These are phyloP conservation scores for Chrysemys picta DNA, from an alignment of 2,113 vertebrate species.

Conservation along the genomic window DNA sequence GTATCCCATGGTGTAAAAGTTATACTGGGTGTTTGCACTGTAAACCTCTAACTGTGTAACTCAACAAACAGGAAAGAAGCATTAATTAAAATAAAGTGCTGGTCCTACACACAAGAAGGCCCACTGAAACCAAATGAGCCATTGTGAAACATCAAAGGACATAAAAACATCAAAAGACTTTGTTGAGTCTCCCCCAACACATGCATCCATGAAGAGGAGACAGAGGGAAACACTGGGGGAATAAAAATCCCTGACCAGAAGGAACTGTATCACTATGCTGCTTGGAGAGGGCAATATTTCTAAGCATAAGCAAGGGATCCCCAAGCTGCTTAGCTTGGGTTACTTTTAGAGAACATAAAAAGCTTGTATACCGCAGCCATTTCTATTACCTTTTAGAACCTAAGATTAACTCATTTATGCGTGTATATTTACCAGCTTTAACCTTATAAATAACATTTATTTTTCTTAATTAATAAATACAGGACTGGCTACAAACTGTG, in stretches of 20 bases:
- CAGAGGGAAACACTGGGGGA: not conserved
- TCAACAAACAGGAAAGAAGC: not conserved
- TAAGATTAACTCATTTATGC: not conserved
- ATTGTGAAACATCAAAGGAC: not conserved
- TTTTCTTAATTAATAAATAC: not conserved
- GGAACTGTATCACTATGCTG: not conserved
- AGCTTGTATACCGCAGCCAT: not conserved
- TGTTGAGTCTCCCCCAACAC: not conserved
- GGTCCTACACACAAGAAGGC: not conserved
- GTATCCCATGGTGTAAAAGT: too few relatives aligned
- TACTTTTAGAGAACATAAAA: not conserved
- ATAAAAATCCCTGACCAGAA: not conserved
- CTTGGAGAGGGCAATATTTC: not conserved
- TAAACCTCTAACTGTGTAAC: not conserved
- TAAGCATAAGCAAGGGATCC: not conserved
- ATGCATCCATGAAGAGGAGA: not conserved
- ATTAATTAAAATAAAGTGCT: not conserved
- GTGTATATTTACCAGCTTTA: not conserved
- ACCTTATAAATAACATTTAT: not conserved
- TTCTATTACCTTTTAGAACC: not conserved
- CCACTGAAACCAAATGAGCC: not conserved
- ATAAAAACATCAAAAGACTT: not conserved
- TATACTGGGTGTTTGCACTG: not conserved
- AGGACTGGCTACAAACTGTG: not conserved
- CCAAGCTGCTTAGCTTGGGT: not conserved